Conservation (phyloP, 2,888 invertebrate species). For the Archips xylosteana region DNA sequence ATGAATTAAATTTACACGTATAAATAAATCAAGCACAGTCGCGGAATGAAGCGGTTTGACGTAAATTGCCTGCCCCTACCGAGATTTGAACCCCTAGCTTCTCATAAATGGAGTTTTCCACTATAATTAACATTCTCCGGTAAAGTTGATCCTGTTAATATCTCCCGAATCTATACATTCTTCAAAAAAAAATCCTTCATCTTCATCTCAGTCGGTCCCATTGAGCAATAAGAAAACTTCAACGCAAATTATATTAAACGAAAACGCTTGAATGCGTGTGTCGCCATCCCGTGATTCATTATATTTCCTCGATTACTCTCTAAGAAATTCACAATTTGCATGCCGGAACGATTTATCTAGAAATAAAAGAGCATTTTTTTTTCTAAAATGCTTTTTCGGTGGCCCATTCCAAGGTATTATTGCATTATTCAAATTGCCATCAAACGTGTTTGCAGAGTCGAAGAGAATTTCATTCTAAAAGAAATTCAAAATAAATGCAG, state of each 20-base stretch:
- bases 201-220: background rate
- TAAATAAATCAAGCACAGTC: too few relatives aligned
- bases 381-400: constrained; percentile 28
- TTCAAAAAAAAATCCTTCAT: too few relatives aligned
- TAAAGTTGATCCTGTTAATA: too few relatives aligned
- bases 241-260: background rate
- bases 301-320: constrained; percentile 28
- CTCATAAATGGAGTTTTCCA: too few relatives aligned
- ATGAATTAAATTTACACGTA: too few relatives aligned
- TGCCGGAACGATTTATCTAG: constrained; percentile 18
- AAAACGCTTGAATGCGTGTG: background rate
- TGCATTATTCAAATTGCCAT: constrained; percentile 41
- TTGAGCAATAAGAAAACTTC: background rate
- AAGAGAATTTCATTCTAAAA: constrained; percentile 24
- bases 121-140: too few relatives aligned
- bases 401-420: constrained; percentile 34
- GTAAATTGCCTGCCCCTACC: too few relatives aligned
- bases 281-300: background rate
- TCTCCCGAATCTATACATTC: too few relatives aligned
- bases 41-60: too few relatives aligned
- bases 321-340: constrained; percentile 20
- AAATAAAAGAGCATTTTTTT: constrained; percentile 18
- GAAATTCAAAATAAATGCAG: constrained; percentile 42
- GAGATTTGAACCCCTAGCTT: too few relatives aligned
- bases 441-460: constrained; percentile 41